Conservation (phyloP, 1,140 invertebrate genomes). For the Drosophila athabasca region DNA sequence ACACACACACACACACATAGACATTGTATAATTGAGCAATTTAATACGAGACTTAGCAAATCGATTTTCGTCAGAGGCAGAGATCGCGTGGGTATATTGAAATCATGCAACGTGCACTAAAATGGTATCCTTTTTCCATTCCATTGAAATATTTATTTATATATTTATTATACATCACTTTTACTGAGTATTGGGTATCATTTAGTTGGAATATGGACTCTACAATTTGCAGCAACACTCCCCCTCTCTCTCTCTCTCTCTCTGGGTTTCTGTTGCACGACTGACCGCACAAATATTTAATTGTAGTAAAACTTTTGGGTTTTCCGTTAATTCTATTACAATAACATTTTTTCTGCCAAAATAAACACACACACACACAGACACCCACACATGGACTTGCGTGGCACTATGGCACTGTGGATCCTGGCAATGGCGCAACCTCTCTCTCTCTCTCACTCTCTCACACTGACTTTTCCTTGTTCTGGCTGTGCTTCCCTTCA, state of each 20-base stretch:
- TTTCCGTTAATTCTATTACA: conserved; percentile 75
- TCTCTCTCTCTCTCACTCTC: neutral
- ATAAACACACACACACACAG: conserved; percentile 20
- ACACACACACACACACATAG: neutral
- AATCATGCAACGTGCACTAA: no score
- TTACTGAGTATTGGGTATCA: no score
- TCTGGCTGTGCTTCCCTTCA: conserved; percentile 21
- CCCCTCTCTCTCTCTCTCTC: neutral
- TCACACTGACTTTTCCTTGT: neutral
- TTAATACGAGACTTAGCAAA: conserved; percentile 39
- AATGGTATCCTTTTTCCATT: no score
- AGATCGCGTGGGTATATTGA: no score
- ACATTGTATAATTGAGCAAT: conserved; percentile 41
- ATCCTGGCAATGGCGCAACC: conserved; percentile 11
- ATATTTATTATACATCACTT: no score
- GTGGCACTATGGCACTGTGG: conserved; percentile 26
- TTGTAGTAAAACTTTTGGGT: conserved; percentile 52
- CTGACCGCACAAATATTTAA: conserved; percentile 64
- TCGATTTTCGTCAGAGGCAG: conserved; percentile 20
- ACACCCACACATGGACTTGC: neutral
- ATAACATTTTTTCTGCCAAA: conserved; percentile 43
- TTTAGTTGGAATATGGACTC: no score
- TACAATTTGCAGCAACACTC: no score
- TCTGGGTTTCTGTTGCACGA: conserved; percentile 1
- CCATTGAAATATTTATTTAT: no score